Conservation (phyloP, 2,113 vertebrate species). For the Chaetodon auriga region DNA sequence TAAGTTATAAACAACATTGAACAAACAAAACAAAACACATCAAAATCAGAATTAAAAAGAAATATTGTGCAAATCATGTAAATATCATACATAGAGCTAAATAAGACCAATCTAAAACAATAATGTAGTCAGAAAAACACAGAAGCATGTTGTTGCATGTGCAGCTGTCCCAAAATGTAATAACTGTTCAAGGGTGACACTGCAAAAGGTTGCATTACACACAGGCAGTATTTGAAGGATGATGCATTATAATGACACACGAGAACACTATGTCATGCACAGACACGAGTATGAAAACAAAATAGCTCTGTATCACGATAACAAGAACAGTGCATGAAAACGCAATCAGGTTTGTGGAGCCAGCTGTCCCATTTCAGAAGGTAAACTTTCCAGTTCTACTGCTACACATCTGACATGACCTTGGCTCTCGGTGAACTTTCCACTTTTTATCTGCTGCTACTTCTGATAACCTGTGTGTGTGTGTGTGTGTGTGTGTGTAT, state of each 20-base stretch:
- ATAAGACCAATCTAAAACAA: background rate
- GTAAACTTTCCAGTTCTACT: slow-evolving; percentile 52
- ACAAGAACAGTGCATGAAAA: slow-evolving; percentile 29
- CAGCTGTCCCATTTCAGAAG: slow-evolving; percentile 61
- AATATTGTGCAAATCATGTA: too few species aligned
- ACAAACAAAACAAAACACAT: background rate
- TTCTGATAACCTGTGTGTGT: slow-evolving; percentile 56
- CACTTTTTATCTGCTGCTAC: slow-evolving; percentile 72
- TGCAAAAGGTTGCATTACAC: background rate
- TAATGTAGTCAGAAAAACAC: background rate
- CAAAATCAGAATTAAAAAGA: background rate
- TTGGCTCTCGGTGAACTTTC: slow-evolving; percentile 76
- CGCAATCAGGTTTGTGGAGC: slow-evolving; percentile 33
- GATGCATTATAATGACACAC: background rate
- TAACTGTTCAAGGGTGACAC: background rate
- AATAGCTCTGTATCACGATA: slow-evolving; percentile 8
- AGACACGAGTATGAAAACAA: slow-evolving; percentile 22
- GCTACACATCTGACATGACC: slow-evolving; percentile 60
- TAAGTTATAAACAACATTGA: too few species aligned
- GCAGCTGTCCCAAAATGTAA: background rate
- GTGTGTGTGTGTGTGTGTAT: slow-evolving; percentile 24
- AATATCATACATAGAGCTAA: background rate
- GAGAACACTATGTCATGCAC: background rate
- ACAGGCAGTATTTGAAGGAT: slow-evolving; percentile 1
- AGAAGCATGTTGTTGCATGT: background rate